phyloP scores from a whole-genome alignment of 2,888 invertebrate species.

The Muschampia plurimacula region DNA sequence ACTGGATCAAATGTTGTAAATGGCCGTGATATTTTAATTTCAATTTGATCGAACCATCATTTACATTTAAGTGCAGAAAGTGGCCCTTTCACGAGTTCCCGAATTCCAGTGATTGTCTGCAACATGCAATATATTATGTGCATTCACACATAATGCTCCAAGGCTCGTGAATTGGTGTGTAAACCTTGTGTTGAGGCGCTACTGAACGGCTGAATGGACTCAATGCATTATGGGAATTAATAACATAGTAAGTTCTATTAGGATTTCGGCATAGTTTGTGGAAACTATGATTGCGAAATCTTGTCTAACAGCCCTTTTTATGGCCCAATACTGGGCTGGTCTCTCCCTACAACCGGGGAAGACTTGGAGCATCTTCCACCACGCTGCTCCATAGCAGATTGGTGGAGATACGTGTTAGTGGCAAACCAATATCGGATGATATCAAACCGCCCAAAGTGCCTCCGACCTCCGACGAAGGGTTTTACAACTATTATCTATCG shows the following conservation, averaged over 20 bases:
- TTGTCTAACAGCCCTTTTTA: too few relatives aligned
- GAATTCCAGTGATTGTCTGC: not conserved
- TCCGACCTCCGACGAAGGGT: too few relatives aligned
- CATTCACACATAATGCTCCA: conserved; percentile 4
- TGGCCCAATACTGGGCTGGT: too few relatives aligned
- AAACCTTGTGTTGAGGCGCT: conserved; percentile 1
- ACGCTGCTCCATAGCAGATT: too few relatives aligned
- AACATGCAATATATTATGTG: not conserved
- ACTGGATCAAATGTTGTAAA: too few relatives aligned
- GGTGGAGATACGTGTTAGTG: too few relatives aligned
- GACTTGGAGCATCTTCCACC: too few relatives aligned
- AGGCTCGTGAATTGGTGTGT: conserved; percentile 10
- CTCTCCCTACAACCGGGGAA: too few relatives aligned
- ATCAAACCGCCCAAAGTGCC: too few relatives aligned
- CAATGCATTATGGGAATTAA: not conserved
- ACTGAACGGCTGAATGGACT: conserved; percentile 10
- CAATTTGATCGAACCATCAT: not conserved
- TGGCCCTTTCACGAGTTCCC: not conserved
- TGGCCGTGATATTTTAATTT: not conserved
- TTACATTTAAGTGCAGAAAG: not conserved
- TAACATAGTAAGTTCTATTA: not conserved
- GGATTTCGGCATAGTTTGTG: not conserved
- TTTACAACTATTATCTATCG: too few relatives aligned
- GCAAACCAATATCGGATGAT: too few relatives aligned
- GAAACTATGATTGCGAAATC: not conserved